These are phyloP conservation scores for Drosophila pseudotakahashii DNA, from an alignment of 2,888 invertebrate species.

Conservation along the genomic window DNA sequence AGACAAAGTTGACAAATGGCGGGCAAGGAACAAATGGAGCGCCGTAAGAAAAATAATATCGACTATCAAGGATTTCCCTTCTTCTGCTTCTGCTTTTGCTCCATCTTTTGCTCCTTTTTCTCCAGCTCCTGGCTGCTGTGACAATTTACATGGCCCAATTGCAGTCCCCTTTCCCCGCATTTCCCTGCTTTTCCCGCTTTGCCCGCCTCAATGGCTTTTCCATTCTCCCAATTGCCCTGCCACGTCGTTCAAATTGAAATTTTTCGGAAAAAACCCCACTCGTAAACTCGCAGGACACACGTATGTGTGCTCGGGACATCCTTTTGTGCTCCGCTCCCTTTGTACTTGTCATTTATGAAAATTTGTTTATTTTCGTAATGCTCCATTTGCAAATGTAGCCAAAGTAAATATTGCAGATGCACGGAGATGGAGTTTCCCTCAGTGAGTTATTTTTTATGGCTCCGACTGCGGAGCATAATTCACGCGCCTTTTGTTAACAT, in stretches of 20 bases:
- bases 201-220: slow-evolving; percentile 30
- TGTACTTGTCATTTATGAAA: slow-evolving; percentile 81
- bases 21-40: slow-evolving; percentile 76
- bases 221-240: slow-evolving; percentile 55
- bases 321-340: slow-evolving; percentile 65
- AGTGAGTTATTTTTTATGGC: slow-evolving; percentile 60
- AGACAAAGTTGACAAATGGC: slow-evolving; percentile 77
- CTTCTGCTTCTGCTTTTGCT: slow-evolving; percentile 27
- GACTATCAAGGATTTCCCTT: slow-evolving; percentile 74
- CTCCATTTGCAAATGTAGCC: slow-evolving; percentile 80
- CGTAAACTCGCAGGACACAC: slow-evolving; percentile 15
- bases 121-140: slow-evolving; percentile 54
- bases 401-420: slow-evolving; percentile 77
- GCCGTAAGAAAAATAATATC: slow-evolving; percentile 79
- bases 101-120: slow-evolving; percentile 20
- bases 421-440: slow-evolving; percentile 11
- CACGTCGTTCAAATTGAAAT: slow-evolving; percentile 76
- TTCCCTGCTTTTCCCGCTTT: not conserved
- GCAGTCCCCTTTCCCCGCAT: slow-evolving; percentile 31
- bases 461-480: slow-evolving; percentile 68
- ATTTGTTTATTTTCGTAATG: slow-evolving; percentile 81
- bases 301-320: slow-evolving; percentile 47
- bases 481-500: slow-evolving; percentile 64
- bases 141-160: slow-evolving; percentile 78
- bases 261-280: slow-evolving; percentile 54